Evolutionary conservation across 2,888 invertebrate species (phyloP).

Genomic region (Trissoscelio sp.): DNA sequence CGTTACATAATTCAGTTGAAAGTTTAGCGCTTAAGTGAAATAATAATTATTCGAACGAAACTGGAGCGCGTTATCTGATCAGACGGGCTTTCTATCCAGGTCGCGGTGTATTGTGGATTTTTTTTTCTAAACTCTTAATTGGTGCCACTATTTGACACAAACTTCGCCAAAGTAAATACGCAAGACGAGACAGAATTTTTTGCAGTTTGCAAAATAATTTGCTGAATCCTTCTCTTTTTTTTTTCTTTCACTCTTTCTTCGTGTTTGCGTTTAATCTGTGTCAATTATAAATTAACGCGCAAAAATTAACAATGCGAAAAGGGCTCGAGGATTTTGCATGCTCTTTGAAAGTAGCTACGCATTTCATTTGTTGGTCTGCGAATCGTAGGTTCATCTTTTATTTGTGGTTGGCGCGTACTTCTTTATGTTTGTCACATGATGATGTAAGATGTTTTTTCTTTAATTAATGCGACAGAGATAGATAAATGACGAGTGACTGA

Average conservation of each 20-base stretch:
- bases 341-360: conserved; percentile 19
- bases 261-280: conserved; percentile 69
- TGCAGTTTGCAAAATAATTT: conserved; percentile 20
- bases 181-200: conserved; percentile 41
- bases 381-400: conserved; percentile 11
- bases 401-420: conserved; percentile 4
- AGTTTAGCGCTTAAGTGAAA: conserved; percentile 45
- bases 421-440: background rate
- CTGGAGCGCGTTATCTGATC: conserved; percentile 49
- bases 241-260: background rate
- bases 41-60: conserved; percentile 50
- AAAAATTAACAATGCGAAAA: conserved; percentile 38
- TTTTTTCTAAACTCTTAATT: conserved; percentile 63
- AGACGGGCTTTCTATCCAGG: conserved; percentile 18
- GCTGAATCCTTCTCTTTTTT: background rate
- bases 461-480: background rate
- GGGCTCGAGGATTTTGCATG: conserved; percentile 14
- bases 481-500: background rate
- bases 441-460: conserved; percentile 6
- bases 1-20: conserved; percentile 52
- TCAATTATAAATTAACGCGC: conserved; percentile 72
- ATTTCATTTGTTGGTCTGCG: conserved; percentile 30
- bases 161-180: conserved; percentile 52
- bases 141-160: conserved; percentile 38
- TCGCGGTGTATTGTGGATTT: conserved; percentile 45